Evolutionary conservation across 2,888 invertebrate genomes (phyloP).

Genomic region (Sabellastarte sp.): DNA sequence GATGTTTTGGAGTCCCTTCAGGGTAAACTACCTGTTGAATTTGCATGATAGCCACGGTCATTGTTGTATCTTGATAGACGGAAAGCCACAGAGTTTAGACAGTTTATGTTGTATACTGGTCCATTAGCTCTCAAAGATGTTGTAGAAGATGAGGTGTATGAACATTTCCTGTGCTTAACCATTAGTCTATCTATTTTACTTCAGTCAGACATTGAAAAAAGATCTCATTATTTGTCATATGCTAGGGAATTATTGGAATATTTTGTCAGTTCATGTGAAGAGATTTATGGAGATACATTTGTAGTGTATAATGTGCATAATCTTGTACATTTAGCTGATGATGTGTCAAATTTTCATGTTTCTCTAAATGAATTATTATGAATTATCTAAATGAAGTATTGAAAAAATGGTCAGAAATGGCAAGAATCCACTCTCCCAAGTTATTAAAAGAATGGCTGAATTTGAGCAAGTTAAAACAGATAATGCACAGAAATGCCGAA

Average conservation of each 20-base stretch:
- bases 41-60: constrained; percentile 37
- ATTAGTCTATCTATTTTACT: not conserved
- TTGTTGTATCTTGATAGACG: constrained; percentile 36
- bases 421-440: not conserved
- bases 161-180: not conserved
- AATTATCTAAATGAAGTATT: not conserved
- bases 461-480: not conserved
- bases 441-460: not conserved
- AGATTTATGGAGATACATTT: not conserved
- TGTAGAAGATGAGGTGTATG: not conserved
- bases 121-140: constrained; percentile 10
- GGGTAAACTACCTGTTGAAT: constrained; percentile 32
- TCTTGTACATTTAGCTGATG: not conserved
- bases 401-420: not conserved
- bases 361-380: not conserved
- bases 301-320: constrained; percentile 15
- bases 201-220: not conserved
- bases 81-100: constrained; percentile 45
- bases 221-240: not conserved
- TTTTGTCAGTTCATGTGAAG: not conserved
- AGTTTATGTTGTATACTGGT: constrained; percentile 40
- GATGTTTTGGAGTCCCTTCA: not conserved
- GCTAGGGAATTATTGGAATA: not conserved
- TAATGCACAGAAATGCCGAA: no score
- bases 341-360: not conserved